Base-by-base conservation (phyloP, 1,140 invertebrate genomes). In the Philotrypesis tridentata region DNA sequence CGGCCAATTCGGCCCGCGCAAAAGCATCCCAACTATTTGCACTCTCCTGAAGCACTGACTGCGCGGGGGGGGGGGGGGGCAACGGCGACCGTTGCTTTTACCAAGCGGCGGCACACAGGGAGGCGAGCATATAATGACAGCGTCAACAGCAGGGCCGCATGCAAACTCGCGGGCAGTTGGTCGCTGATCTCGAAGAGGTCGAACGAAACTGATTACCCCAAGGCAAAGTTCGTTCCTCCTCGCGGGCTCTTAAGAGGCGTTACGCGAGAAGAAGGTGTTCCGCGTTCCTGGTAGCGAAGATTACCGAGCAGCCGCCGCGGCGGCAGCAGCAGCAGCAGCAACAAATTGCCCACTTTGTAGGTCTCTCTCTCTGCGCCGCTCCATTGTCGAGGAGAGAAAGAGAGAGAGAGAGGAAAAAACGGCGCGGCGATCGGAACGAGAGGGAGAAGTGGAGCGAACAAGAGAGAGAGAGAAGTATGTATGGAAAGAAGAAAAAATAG, bases 261-360 rank as follows among this genome's bases (percentile, higher is more conserved):
- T 85, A 85, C 79, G 72, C 84, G 27, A 27, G 75, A 84, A 33
- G 55, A 82, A 79, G 85, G 80, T 85, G 85, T 89, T 89, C 87
- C 86, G 87, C 86, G 85, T 88, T 88, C 86, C 87, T 84, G 80
- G 82, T 87, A 87, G 86, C 78, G 85, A 88, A 87, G 87, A 88
- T 87, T 86, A 82, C 84, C 75, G 76, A 84, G 78, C 87, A 37
- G 33, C 33, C 25, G 61, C 61, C 85, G 83, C 76, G 79, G 83
- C 31, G 7, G 48, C 84, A 37, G 33, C 33, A 63, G 61, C 61
- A 85, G 83, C 76, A 80, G 83, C 31, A n/a, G 48, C 84, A 86
- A 88, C 87, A 86, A 87, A 89, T 86, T 85, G 86, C 80, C 81
- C 84, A 63, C 79, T 86, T 87, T 86, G 82, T 79, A 82, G 79